These are phyloP conservation scores for Fopius arisanus DNA, from an alignment of 1,140 invertebrate genomes.

Conservation along the genomic window DNA sequence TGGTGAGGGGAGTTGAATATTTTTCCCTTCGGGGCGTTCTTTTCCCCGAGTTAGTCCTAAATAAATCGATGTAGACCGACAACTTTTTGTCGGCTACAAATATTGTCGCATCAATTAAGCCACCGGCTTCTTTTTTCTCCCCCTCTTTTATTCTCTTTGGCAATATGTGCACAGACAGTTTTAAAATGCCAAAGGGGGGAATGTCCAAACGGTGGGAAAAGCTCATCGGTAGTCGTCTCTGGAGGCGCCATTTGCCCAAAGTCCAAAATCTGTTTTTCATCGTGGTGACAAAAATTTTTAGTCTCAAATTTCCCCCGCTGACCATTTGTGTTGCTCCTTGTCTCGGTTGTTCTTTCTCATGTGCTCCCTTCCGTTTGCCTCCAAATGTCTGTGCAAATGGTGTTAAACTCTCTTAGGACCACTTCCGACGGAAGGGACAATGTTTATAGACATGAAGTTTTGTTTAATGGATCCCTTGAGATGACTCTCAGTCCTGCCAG, in stretches of 20 bases:
- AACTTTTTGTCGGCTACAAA: slow-evolving; percentile 53
- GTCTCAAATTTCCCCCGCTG: slow-evolving; percentile 43
- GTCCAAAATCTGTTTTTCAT: slow-evolving; percentile 49
- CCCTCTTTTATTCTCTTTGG: slow-evolving; percentile 18
- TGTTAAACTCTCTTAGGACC: slow-evolving; percentile 23
- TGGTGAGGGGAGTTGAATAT: neutral
- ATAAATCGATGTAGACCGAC: slow-evolving; percentile 46
- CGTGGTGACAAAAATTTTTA: slow-evolving; percentile 15
- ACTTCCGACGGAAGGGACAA: slow-evolving; percentile 49
- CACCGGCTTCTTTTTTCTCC: slow-evolving; percentile 29
- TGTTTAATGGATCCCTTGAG: slow-evolving; percentile 40
- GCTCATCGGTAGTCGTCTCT: neutral
- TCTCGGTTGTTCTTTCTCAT: slow-evolving; percentile 18
- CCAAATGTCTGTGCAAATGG: slow-evolving; percentile 30
- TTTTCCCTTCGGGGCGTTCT: slow-evolving; percentile 12
- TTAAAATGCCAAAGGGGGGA: slow-evolving; percentile 10
- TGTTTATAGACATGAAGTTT: neutral
- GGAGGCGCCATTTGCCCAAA: slow-evolving; percentile 24
- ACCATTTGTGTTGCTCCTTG: slow-evolving; percentile 18
- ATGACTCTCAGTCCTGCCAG: neutral
- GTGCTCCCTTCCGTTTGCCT: slow-evolving; percentile 3
- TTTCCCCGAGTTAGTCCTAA: slow-evolving; percentile 42
- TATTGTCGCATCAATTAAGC: slow-evolving; percentile 59
- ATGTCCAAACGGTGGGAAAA: neutral
- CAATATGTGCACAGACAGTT: neutral